Conservation (phyloP, 2,113 vertebrate species). For the Aythya baeri region DNA sequence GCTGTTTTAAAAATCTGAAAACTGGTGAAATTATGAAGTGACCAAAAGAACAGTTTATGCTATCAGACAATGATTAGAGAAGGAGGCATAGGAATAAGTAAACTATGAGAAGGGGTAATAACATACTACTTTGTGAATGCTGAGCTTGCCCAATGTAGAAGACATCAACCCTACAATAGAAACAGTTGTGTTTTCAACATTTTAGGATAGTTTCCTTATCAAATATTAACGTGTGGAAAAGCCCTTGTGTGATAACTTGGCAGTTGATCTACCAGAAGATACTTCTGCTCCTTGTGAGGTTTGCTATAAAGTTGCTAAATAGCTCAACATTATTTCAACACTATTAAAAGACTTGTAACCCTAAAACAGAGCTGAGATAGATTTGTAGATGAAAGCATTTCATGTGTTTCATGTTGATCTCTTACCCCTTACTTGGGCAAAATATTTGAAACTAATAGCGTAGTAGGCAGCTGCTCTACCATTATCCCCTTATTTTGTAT, state of each 20-base stretch:
- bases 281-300: not conserved
- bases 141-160: not conserved
- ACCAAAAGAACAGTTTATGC: not conserved
- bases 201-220: not conserved
- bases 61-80: not conserved
- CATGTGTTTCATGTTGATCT: not conserved
- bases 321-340: not conserved
- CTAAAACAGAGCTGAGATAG: not conserved
- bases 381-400: not conserved
- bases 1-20: not conserved
- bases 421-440: not conserved
- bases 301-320: not conserved
- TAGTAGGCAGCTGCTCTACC: not conserved
- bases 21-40: not conserved
- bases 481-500: not conserved
- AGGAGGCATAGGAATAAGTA: not conserved
- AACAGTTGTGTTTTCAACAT: not conserved
- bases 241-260: not conserved
- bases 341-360: not conserved
- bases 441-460: not conserved
- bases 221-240: not conserved
- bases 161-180: not conserved
- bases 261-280: not conserved
- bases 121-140: not conserved
- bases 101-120: not conserved